Base-by-base conservation (phyloP, 2,797 vertebrate species). In the Takifugu ocellatus region DNA sequence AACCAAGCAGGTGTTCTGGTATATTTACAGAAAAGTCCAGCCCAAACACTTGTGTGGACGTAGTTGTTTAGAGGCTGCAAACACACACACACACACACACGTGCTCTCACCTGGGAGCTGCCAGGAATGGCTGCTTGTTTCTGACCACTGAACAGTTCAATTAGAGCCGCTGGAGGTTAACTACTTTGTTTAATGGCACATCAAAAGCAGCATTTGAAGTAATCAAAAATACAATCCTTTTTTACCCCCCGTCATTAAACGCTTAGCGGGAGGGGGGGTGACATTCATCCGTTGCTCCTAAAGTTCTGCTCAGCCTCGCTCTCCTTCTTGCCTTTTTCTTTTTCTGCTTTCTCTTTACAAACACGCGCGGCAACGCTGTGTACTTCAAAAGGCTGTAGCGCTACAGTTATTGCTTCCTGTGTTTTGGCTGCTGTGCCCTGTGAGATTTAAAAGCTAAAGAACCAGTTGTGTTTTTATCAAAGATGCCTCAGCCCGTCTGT, bases 401-500 rank as follows among this genome's bases (percentile, higher is more conserved):
- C 70, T 2, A 75, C 59, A 71, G 66, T 82, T 80, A 79, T 79
- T 75, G 77, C 74, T 83, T 86, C 78, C 83, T 87, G 79, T 83
- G 76, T 82, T 84, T 82, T 49, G 68, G 75, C 66, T 79, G 74
- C 62, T 52, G 57, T 67, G 70, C 72, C 84, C 85, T 56, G 58
- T 56, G 87, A 86, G 83, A 82, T 77, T 84, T 74, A 71, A 75
- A 75, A 83, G 75, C 74, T 73, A 72, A 82, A 84, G 73, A 80
- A 80, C 36, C 68, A 54, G 74, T 81, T 78, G 66, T 79, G 75
- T 81, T 84, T 82, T 79, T 79, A 84, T 85, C 78, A 86, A 85
- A 84, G 78, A 75, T 61, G 58, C 54, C 64, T 72, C 73, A 77
- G 75, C 63, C 63, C 56, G 66, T 68, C 74, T 70, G 78, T 82